Conservation (phyloP, 2,797 vertebrate species). For the Amniataba percoides region DNA sequence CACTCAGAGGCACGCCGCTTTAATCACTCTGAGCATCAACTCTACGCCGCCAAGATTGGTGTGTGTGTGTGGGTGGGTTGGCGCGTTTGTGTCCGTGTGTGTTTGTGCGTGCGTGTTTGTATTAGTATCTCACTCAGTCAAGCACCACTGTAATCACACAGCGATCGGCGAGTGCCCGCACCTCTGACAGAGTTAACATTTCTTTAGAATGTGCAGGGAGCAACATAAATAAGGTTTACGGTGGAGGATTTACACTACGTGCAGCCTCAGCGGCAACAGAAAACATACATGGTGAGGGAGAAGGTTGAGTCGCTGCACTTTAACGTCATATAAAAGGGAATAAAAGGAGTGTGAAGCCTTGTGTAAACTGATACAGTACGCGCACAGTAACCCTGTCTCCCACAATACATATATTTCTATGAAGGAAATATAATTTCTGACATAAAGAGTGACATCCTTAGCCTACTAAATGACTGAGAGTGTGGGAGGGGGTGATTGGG, state of each 20-base stretch:
- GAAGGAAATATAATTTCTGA: constrained; percentile 20
- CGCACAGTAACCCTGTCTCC: neutral
- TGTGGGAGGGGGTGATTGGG: neutral
- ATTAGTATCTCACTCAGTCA: constrained; percentile 76
- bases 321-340: neutral
- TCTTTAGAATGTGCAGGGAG: constrained; percentile 63
- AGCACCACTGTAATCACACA: constrained; percentile 75
- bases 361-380: constrained; percentile 13
- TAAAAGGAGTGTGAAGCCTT: constrained; percentile 12
- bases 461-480: neutral
- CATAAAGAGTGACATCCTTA: constrained; percentile 8
- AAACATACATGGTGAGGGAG: constrained; percentile 31
- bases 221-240: constrained; percentile 56
- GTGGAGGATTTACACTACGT: constrained; percentile 32
- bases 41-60: constrained; percentile 72
- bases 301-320: neutral
- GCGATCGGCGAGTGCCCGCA: constrained; percentile 69
- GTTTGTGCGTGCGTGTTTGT: constrained; percentile 57
- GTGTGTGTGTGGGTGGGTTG: constrained; percentile 55
- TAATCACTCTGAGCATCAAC: constrained; percentile 83
- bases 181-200: constrained; percentile 78
- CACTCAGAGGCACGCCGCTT: constrained; percentile 77
- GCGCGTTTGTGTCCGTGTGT: constrained; percentile 33
- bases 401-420: constrained; percentile 14
- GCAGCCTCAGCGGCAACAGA: constrained; percentile 23